Base-by-base conservation (phyloP, 2,113 vertebrate genomes). In the Pelusios castaneus region DNA sequence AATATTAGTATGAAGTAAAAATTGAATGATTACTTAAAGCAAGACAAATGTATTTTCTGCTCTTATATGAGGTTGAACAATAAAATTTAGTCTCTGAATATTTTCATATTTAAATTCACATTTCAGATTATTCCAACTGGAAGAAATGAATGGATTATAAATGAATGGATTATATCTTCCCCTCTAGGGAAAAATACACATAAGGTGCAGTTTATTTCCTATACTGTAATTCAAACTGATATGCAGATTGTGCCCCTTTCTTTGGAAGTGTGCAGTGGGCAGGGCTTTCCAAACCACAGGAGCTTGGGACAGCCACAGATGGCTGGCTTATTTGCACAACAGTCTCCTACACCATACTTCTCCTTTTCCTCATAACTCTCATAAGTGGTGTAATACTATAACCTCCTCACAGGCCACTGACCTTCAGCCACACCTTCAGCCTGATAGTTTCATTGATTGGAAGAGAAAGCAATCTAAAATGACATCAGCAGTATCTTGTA, bases 1-100 rank as follows among this genome's bases (percentile, higher is more conserved):
- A 94, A 95, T 89, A 83, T 45, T 27, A 86, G 84, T 95, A 82
- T 67, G 94, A 95, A 93, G 34, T 29, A 91, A 92, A 96, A 92
- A 88, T 88, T 52, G 0, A 83, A 17, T 92, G 80, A 93, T 80
- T 84, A 41, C 27, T 82, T 24, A 22, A 38, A 73, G 67, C 67
- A 73, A 73, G 67, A 24, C 67, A 73, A 22, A 24, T 13, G 38
- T 38, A 17, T 24, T 73, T 5, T 73, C 67, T 73, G 6, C 49
- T 67, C 67, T 86, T 80, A 89, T 27, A n/a, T 38, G 51, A 87
- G 43, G n/a, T 84, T 91, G 70, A 84, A 88, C 95, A 91, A 91
- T 88, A 94, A 95, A 91, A 82, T 55, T 92, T 22, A 9, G 84
- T 58, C 0, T 0, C 38, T 8, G 11, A 51, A 43, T 60, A 67